Evolutionary conservation across 2,797 vertebrate genomes (phyloP).

Genomic region (Ctenochaetus hawaiiensis): DNA sequence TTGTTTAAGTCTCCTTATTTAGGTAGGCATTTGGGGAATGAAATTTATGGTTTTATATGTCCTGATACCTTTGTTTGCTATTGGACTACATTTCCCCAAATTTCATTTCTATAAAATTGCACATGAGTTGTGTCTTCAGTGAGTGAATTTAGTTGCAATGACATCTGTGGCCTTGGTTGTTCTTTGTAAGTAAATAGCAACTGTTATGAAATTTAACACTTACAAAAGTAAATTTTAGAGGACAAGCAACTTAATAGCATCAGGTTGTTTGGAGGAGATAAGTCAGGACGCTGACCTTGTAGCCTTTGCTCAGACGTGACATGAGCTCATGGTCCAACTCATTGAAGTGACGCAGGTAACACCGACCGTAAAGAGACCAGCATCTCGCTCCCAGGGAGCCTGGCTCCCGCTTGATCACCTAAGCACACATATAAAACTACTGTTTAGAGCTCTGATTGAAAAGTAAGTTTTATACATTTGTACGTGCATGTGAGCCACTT

Average conservation of each 20-base stretch:
- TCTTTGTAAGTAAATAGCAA: neutral
- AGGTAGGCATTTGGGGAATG: too few relatives aligned
- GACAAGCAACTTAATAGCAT: neutral
- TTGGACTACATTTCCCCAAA: too few relatives aligned
- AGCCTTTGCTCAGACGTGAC: slow-evolving; percentile 96
- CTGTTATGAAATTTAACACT: neutral
- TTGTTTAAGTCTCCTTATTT: too few relatives aligned
- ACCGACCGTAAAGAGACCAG: slow-evolving; percentile 98
- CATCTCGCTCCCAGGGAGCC: slow-evolving; percentile 97
- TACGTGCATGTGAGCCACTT: neutral
- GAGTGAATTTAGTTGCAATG: too few relatives aligned
- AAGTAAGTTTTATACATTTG: neutral
- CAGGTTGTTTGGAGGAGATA: neutral
- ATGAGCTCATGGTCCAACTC: slow-evolving; percentile 98
- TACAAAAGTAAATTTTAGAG: neutral
- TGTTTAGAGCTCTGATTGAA: neutral
- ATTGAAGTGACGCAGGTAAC: slow-evolving; percentile 98
- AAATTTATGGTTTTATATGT: too few relatives aligned
- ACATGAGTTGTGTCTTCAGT: too few relatives aligned
- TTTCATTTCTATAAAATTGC: too few relatives aligned
- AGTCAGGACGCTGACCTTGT: slow-evolving; percentile 83
- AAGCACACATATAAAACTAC: neutral
- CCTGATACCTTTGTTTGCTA: too few relatives aligned
- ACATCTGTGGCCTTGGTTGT: too few relatives aligned
- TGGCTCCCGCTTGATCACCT: slow-evolving; percentile 96